phyloP scores from a whole-genome alignment of 2,888 invertebrate species.

The Dynastes hyllus region DNA sequence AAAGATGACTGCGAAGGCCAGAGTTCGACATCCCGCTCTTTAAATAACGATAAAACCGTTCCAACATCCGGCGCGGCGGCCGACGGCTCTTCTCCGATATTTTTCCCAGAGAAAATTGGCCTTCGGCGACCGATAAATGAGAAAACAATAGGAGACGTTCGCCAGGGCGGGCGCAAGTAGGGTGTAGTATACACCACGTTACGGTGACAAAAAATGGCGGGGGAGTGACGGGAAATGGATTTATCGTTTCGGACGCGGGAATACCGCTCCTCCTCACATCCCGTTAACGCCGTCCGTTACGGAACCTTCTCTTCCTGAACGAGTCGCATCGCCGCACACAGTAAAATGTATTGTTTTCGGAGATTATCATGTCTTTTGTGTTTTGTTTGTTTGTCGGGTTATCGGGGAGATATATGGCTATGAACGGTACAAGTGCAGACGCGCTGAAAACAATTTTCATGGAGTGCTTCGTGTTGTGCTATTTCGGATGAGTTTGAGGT shows the following conservation, averaged over 20 bases:
- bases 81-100: slow-evolving; percentile 15
- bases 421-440: background rate
- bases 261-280: background rate
- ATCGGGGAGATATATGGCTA: slow-evolving; percentile 25
- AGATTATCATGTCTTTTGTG: slow-evolving; percentile 40
- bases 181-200: slow-evolving; percentile 2
- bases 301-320: slow-evolving; percentile 15
- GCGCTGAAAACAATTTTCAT: background rate
- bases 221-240: slow-evolving; percentile 33
- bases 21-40: slow-evolving; percentile 65
- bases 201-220: slow-evolving; percentile 40
- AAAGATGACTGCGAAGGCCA: slow-evolving; percentile 66
- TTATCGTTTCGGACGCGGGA: slow-evolving; percentile 31
- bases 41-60: slow-evolving; percentile 62
- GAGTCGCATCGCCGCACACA: background rate
- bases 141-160: slow-evolving; percentile 51
- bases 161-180: background rate
- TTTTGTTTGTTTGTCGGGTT: slow-evolving; percentile 21
- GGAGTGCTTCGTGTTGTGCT: background rate
- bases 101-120: slow-evolving; percentile 24
- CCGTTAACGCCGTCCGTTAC: background rate
- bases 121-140: slow-evolving; percentile 48
- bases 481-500: background rate
- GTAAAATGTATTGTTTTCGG: slow-evolving; percentile 42
- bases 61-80: background rate